Percentiles rank a stretch among this genome's conserved stretches.
phyloP scores from a whole-genome alignment of 2,113 vertebrate species.

The Notothenia rossii region DNA sequence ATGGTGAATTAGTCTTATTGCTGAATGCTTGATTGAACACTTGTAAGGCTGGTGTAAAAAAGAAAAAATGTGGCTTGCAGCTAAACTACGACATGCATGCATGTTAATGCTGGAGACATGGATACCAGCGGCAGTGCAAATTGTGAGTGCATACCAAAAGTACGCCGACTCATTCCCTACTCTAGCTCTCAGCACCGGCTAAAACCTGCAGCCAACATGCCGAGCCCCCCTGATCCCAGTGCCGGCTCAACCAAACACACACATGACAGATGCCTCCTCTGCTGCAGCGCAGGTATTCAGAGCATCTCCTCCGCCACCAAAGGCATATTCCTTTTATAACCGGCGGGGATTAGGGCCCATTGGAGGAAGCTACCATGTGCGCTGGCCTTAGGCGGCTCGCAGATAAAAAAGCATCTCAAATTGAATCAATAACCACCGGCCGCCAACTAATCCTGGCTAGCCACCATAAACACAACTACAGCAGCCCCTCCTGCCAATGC shows the following conservation, averaged over 20 bases:
- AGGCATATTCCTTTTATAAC: constrained; percentile 80
- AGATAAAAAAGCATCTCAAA: constrained; percentile 82
- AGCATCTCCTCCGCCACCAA: constrained; percentile 78
- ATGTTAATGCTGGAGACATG: constrained; percentile 29
- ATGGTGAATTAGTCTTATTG: not conserved
- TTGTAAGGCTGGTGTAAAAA: not conserved
- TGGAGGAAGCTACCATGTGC: constrained; percentile 76
- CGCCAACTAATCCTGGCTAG: constrained; percentile 78
- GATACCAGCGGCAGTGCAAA: constrained; percentile 41
- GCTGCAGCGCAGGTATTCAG: constrained; percentile 73
- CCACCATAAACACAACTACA: constrained; percentile 67
- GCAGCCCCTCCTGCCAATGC: constrained; percentile 57
- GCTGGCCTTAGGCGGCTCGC: constrained; percentile 67
- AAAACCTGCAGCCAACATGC: constrained; percentile 72
- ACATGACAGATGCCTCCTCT: constrained; percentile 78
- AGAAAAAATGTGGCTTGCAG: not conserved
- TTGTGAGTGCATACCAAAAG: constrained; percentile 57
- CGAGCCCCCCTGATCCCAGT: constrained; percentile 71
- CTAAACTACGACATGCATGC: constrained; percentile 17
- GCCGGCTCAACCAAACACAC: constrained; percentile 71
- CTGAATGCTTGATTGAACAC: not conserved
- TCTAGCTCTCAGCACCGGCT: constrained; percentile 73
- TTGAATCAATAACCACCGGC: constrained; percentile 82
- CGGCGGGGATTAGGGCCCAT: constrained; percentile 73
- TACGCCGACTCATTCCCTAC: constrained; percentile 44